These are phyloP conservation scores for Tachysurus vachellii DNA, from an alignment of 2,113 vertebrate genomes.

Conservation along the genomic window DNA sequence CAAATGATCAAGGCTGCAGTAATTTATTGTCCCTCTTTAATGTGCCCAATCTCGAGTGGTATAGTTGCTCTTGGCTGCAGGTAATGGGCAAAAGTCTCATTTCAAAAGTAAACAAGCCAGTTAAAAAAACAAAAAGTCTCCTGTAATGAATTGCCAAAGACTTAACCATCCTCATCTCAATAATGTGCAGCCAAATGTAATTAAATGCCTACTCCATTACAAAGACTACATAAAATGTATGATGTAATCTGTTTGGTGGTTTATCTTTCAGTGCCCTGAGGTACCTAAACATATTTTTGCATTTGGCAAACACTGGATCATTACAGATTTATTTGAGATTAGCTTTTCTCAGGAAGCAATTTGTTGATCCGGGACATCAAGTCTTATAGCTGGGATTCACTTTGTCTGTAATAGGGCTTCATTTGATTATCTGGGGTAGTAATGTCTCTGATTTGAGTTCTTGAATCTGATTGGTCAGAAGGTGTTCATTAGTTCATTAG, in stretches of 20 bases:
- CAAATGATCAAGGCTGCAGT: slow-evolving; percentile 38
- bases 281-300: not conserved
- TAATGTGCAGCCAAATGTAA: slow-evolving; percentile 54
- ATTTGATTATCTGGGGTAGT: not conserved
- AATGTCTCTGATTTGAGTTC: not conserved
- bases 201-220: slow-evolving; percentile 52
- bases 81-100: slow-evolving; percentile 42
- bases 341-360: not conserved
- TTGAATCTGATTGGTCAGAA: not conserved
- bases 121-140: slow-evolving; percentile 31
- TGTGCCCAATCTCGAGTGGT: slow-evolving; percentile 6
- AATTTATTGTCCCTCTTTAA: slow-evolving; percentile 39
- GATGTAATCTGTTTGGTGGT: slow-evolving; percentile 32
- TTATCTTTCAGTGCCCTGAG: slow-evolving; percentile 4
- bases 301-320: not conserved
- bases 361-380: not conserved
- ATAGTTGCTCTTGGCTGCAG: slow-evolving; percentile 34
- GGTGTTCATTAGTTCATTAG: not conserved
- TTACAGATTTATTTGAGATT: not conserved
- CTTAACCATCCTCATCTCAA: slow-evolving; percentile 51
- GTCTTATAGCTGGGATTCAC: not conserved
- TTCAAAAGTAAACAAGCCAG: slow-evolving; percentile 44
- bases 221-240: slow-evolving; percentile 49
- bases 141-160: slow-evolving; percentile 50
- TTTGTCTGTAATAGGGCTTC: not conserved